Percentiles rank a stretch among this genome's conserved stretches.
Evolutionary conservation across 2,113 vertebrate genomes (phyloP).

Genomic region (Emydocephalus ijimae): DNA sequence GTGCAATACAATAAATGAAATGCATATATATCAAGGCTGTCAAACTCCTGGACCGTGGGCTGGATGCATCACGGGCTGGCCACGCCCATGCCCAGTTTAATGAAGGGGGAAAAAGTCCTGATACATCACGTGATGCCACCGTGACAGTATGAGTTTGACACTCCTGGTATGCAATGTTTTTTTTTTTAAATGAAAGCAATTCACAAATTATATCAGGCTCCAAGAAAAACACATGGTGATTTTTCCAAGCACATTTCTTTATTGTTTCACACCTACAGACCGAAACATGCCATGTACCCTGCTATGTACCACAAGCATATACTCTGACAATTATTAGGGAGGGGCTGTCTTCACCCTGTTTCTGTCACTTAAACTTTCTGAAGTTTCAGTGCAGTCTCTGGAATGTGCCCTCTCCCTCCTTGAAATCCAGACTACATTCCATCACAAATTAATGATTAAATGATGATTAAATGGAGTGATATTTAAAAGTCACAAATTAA

Average conservation of each 20-base stretch:
- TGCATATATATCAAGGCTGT: not conserved
- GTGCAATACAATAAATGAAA: not conserved
- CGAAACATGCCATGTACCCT: not conserved
- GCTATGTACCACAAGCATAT: not conserved
- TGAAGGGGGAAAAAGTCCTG: too few species aligned
- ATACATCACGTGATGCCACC: too few species aligned
- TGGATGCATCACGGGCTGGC: rapidly evolving
- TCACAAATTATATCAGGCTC: not conserved
- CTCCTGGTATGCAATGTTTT: not conserved
- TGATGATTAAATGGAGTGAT: not conserved
- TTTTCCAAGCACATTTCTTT: not conserved
- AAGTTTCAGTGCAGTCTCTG: not conserved
- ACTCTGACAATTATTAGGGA: not conserved
- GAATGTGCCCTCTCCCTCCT: not conserved
- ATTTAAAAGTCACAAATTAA: not conserved
- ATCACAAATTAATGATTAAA: not conserved
- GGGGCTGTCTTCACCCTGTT: not conserved
- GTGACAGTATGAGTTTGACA: too few species aligned
- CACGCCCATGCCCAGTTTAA: too few species aligned
- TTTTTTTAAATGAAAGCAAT: not conserved
- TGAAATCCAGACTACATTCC: not conserved
- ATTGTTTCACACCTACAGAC: not conserved
- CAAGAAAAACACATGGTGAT: not conserved
- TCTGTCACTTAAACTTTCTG: not conserved
- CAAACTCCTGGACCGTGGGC: too few species aligned